Evolutionary conservation across 2,888 invertebrate species (phyloP), one percentile per base, ranked within the genome.

Genomic region (Actias luna): DNA sequence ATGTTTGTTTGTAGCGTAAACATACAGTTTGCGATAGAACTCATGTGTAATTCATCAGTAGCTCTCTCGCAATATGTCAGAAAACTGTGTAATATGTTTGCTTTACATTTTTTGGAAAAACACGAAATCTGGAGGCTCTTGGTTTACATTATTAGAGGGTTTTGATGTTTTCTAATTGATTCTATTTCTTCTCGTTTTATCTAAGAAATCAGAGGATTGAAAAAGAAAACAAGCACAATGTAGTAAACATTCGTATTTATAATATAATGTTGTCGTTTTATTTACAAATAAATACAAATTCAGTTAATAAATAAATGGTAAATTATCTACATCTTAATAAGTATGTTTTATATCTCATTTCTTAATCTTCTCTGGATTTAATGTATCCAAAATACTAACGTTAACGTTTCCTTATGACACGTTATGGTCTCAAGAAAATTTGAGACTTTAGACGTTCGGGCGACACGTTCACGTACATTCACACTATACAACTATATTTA

Each of bases 241-340:
- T 92, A 92, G 89, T 92, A 92, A 92, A 92, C 92, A 92, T 92
- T 92, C 90, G 92, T 90, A 92, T 92, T 91, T 92, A 90, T 92
- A 92, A 90, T 90, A 92, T 91, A 89, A 88, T 91, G 88, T 89
- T 87, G 87, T 91, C 83, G 87, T 90, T 92, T 92, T 92, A 92
- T 92, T 92, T 92, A 92, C 92, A 92, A 92, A 92, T 92, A 92
- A 92, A 92, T 92, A 92, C 92, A 92, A 92, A 92, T 92, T 92
- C 91, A 91, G 93, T 92, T 92, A 92, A 92, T 92, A 92, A 92
- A 92, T 92, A 92, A 92, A 91, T 92, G 92, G 92, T 92, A 92
- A 92, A 90, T 91, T 92, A 92, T 92, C 92, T 92, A 92, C 92
- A 92, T 87, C 92, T 92, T 92, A 92, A 90, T 89, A 91, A 89